phyloP scores from a whole-genome alignment of 2,888 invertebrate genomes.

The Lasioglossum villosulum region DNA sequence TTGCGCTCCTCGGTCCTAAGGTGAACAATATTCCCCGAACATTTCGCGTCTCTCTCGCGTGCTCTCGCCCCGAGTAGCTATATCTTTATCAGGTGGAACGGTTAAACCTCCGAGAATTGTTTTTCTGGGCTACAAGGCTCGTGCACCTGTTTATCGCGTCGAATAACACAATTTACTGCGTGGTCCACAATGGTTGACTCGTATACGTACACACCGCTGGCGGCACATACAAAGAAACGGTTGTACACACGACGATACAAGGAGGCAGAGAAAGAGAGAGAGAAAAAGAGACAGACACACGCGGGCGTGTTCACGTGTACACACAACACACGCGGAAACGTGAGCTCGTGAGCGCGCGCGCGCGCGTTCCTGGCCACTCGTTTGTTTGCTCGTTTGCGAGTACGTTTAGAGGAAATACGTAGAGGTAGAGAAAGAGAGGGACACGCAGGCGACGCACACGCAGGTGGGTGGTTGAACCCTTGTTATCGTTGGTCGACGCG shows the following conservation, averaged over 20 bases:
- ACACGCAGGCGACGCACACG: slow-evolving; percentile 62
- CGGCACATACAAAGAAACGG: slow-evolving; percentile 42
- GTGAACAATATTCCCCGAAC: slow-evolving; percentile 46
- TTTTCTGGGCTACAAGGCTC: slow-evolving; percentile 31
- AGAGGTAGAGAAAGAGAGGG: slow-evolving; percentile 69
- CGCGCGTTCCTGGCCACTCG: slow-evolving; percentile 41
- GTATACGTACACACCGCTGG: slow-evolving; percentile 54
- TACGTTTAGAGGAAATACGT: slow-evolving; percentile 63
- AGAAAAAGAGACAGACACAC: slow-evolving; percentile 40
- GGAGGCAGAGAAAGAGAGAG: slow-evolving; percentile 21
- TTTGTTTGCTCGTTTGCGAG: slow-evolving; percentile 39
- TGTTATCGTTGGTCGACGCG: slow-evolving; percentile 71
- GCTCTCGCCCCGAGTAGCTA: slow-evolving; percentile 5
- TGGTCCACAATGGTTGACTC: slow-evolving; percentile 69
- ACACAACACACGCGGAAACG: slow-evolving; percentile 51
- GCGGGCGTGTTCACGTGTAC: slow-evolving; percentile 55
- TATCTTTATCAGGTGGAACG: slow-evolving; percentile 12
- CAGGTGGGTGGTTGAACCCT: slow-evolving; percentile 77
- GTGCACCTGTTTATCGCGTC: slow-evolving; percentile 71
- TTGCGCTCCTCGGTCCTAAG: slow-evolving; percentile 25
- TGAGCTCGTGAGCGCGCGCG: slow-evolving; percentile 33
- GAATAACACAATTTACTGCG: slow-evolving; percentile 74
- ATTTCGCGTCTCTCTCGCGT: slow-evolving; percentile 42
- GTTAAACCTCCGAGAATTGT: slow-evolving; percentile 27
- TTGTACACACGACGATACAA: slow-evolving; percentile 57